Base-by-base conservation (phyloP, 2,797 vertebrate genomes). In the Hapalemur alaotrensis region DNA sequence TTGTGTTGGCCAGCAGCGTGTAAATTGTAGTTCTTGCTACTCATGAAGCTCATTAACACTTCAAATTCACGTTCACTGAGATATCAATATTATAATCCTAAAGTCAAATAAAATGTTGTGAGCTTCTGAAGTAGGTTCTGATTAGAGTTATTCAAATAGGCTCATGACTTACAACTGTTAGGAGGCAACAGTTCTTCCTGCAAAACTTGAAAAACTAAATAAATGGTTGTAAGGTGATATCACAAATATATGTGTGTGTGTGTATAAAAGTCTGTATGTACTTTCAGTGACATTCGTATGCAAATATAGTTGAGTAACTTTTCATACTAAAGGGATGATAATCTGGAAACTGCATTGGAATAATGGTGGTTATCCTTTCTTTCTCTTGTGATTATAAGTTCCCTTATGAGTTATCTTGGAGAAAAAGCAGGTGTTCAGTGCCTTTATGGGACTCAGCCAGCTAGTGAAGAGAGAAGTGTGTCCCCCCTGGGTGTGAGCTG, bases 1-100 rank as follows among this genome's bases (percentile, higher is more conserved):
- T 22, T 0, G 0, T 57, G 5, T 63, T 61, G n/a, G 13, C 52
- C 10, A 38, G 20, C 3, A 35, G 0, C 54, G 15, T 4, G 2
- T 69, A n/a, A 32, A 30, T 20, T 48, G 22, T 48, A 32, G 32
- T 67, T 73, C n/a, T 25, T 57, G 57, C 28, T 52, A 15, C 20
- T 75, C 50, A 2, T 3, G 4, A 32, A 48, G 35, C 6, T 82
- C 52, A 17, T 65, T 28, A 43, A 35, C 28, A 52, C 35, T 20
- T 90, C 69, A 79, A 38, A 30, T 67, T 72, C 38, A 32, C 23
- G 13, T 67, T 50, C 67, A 88, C 41, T 43, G 38, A 90, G 63
- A 30, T 50, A 69, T 7, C 65, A 70, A 2, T 52, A 30, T 81
- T 72, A 30, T 59, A 25, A 76, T n/a, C 46, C 20, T 85, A 32